Percentiles rank a stretch among this genome's conserved stretches.
Conservation (phyloP, 2,888 invertebrate genomes). For the Troides oblongomaculatus region DNA sequence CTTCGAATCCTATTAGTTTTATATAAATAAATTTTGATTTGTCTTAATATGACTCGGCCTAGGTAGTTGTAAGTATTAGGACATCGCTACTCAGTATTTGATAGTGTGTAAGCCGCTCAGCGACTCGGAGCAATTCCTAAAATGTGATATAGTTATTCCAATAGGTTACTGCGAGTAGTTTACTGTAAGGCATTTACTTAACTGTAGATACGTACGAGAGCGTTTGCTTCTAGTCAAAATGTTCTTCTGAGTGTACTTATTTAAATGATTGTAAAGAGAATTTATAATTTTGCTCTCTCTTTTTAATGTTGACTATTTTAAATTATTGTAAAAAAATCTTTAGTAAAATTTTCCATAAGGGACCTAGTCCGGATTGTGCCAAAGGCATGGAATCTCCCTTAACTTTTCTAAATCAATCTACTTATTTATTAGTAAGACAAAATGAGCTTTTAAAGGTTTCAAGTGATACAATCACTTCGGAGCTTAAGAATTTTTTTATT, state of each 20-base stretch:
- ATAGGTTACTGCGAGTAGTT: constrained; percentile 43
- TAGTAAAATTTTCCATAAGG: constrained; percentile 34
- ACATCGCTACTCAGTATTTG: constrained; percentile 58
- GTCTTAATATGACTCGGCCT: constrained; percentile 17
- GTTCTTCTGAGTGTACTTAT: constrained; percentile 35
- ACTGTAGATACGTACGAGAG: constrained; percentile 31
- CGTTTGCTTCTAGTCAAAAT: constrained; percentile 56
- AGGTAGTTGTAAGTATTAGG: constrained; percentile 29
- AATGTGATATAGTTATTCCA: constrained; percentile 73
- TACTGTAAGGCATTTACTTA: constrained; percentile 39
- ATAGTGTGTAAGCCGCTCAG: constrained; percentile 46
- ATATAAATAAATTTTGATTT: constrained; percentile 24
- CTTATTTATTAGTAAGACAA: constrained; percentile 41
- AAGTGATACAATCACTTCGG: constrained; percentile 61
- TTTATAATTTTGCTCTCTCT: constrained; percentile 51
- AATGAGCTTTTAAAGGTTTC: constrained; percentile 64
- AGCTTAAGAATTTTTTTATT: constrained; percentile 49
- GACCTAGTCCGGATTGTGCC: constrained; percentile 67
- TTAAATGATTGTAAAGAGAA: constrained; percentile 34
- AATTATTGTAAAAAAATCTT: constrained; percentile 5
- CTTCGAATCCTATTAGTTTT: constrained; percentile 30
- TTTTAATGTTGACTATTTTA: background rate
- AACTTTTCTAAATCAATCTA: constrained; percentile 45
- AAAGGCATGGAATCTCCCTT: constrained; percentile 73
- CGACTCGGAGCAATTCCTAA: constrained; percentile 68